Conservation (phyloP, 2,113 vertebrate genomes). For the Pituophis catenifer region DNA sequence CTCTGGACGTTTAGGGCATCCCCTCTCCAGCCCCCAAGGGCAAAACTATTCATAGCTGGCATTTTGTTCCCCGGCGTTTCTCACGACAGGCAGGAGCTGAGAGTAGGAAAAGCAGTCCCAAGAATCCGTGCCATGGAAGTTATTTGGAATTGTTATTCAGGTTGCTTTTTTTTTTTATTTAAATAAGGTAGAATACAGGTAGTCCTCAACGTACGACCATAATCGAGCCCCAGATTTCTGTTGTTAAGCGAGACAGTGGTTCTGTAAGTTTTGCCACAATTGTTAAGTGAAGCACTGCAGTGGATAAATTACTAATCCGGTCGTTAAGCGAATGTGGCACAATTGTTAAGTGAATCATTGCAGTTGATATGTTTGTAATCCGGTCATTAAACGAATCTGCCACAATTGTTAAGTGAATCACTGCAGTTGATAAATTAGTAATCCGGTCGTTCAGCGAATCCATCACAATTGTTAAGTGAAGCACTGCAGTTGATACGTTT, state of each 20-base stretch:
- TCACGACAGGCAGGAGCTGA: background rate
- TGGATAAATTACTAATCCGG: too few species aligned
- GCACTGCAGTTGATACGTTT: too few species aligned
- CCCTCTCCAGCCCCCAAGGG: background rate
- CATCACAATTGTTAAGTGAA: too few species aligned
- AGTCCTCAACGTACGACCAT: background rate
- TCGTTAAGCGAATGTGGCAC: too few species aligned
- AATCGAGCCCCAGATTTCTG: background rate
- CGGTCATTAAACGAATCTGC: too few species aligned
- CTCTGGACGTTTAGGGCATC: background rate
- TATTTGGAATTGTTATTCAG: background rate
- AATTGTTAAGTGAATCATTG: too few species aligned
- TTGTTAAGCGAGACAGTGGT: background rate
- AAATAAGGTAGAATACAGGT: background rate
- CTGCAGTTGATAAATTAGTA: too few species aligned
- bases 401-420: too few species aligned
- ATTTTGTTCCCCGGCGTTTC: background rate
- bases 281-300: background rate
- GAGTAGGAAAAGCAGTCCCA: background rate
- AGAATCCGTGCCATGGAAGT: background rate
- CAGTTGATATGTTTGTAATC: too few species aligned
- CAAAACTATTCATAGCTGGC: conserved; percentile 21
- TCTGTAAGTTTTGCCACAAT: too few species aligned
- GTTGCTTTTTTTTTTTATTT: too few species aligned
- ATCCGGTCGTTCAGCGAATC: too few species aligned